A percentile compares a stretch with the other conserved stretches of the same genome.
These are phyloP conservation scores for Grantiella picta DNA, from an alignment of 2,113 vertebrate genomes.

Conservation along the genomic window DNA sequence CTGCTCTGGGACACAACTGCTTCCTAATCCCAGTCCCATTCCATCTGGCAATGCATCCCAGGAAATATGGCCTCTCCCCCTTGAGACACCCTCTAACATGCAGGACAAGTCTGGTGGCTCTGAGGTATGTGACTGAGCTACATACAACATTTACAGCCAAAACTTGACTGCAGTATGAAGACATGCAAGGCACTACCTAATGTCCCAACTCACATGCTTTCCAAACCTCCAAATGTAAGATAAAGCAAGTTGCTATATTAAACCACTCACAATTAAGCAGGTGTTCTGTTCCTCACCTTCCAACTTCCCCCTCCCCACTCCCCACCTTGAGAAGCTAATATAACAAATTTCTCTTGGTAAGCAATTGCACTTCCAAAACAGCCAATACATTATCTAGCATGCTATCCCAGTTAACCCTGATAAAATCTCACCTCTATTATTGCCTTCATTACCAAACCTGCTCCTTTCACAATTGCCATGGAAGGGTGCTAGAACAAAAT, in stretches of 20 bases:
- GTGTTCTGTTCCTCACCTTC: neutral
- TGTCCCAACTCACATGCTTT: neutral
- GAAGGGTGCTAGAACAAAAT: constrained; percentile 86
- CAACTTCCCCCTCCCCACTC: neutral
- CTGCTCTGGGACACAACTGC: neutral
- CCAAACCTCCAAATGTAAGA: neutral
- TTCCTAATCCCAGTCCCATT: neutral
- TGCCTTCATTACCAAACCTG: constrained; percentile 98
- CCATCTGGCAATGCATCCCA: neutral
- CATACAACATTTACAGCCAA: constrained; percentile 15
- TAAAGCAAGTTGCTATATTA: neutral
- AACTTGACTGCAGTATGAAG: constrained; percentile 7
- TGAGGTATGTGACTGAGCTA: neutral
- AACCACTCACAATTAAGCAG: neutral
- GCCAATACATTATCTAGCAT: neutral
- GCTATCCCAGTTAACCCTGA: neutral
- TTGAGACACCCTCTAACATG: neutral
- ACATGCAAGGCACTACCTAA: constrained; percentile 33
- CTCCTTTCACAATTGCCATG: constrained; percentile 98
- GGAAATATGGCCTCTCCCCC: neutral
- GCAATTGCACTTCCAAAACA: neutral
- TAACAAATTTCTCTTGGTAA: neutral
- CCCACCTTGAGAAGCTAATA: neutral
- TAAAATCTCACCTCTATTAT: constrained; percentile 91
- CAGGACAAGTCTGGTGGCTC: neutral